phyloP scores from a whole-genome alignment of 2,113 vertebrate species.

The Paradoxurus hermaphroditus region DNA sequence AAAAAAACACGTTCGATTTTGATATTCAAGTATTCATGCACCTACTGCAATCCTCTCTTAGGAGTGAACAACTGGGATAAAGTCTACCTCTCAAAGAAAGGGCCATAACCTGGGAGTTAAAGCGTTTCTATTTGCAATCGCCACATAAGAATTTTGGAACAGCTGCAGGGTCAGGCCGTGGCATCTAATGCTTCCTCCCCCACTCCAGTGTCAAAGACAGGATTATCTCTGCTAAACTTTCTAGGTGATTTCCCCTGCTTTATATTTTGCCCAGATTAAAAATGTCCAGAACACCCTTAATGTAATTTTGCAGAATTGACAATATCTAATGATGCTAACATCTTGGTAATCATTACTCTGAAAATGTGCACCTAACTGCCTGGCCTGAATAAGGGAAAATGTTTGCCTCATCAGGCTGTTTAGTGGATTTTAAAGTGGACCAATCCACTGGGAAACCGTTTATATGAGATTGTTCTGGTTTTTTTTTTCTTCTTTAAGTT shows the following conservation, averaged over 20 bases:
- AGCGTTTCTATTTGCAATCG: conserved; percentile 46
- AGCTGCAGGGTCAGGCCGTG: neutral
- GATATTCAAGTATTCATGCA: neutral
- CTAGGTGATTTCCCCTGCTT: conserved; percentile 25
- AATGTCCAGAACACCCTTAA: neutral
- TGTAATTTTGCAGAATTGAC: neutral
- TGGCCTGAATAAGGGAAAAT: neutral
- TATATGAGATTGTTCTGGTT: neutral
- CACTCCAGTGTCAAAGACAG: neutral
- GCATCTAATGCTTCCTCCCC: neutral
- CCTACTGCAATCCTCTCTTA: conserved; percentile 2
- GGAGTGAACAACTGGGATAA: conserved; percentile 35
- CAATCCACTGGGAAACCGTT: neutral
- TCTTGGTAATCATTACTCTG: neutral
- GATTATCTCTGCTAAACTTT: neutral
- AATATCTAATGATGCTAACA: neutral
- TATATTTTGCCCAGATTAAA: conserved; percentile 15
- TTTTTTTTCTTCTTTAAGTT: neutral
- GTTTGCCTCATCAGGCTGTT: neutral
- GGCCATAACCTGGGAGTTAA: conserved; percentile 23
- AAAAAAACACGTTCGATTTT: neutral
- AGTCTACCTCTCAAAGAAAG: neutral
- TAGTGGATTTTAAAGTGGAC: neutral
- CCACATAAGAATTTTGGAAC: conserved; percentile 39
- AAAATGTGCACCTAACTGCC: neutral